Percentiles rank a stretch among this genome's conserved stretches.
Evolutionary conservation across 2,797 vertebrate species (phyloP).

Genomic region (Fistularia commersonii): DNA sequence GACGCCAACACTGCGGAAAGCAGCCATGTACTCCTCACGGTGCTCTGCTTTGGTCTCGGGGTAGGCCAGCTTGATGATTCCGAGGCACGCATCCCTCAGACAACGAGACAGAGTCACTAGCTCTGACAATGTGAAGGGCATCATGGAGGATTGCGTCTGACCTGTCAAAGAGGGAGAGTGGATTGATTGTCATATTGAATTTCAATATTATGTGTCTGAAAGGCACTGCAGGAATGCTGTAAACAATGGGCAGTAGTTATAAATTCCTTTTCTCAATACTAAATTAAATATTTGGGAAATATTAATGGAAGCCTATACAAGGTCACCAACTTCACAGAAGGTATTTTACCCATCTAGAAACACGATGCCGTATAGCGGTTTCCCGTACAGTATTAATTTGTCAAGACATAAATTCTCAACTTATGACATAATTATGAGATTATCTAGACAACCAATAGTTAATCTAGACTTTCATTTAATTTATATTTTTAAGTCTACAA

Average conservation of each 20-base stretch:
- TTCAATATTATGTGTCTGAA: slow-evolving; percentile 25
- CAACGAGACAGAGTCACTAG: slow-evolving; percentile 90
- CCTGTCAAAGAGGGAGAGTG: slow-evolving; percentile 46
- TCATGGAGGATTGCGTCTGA: slow-evolving; percentile 89
- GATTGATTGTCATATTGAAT: slow-evolving; percentile 41
- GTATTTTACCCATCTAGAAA: neutral
- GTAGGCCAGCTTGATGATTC: slow-evolving; percentile 96
- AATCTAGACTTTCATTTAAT: neutral
- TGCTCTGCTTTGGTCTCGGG: slow-evolving; percentile 95
- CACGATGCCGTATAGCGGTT: too few relatives aligned
- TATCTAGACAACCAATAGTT: too few relatives aligned
- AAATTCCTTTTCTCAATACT: neutral
- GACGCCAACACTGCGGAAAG: slow-evolving; percentile 90
- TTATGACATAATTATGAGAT: too few relatives aligned
- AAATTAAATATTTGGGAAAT: neutral
- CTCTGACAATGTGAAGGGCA: slow-evolving; percentile 93
- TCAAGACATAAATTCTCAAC: too few relatives aligned
- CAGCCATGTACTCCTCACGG: slow-evolving; percentile 89
- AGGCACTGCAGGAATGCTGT: slow-evolving; percentile 5
- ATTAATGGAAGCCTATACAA: neutral
- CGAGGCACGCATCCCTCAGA: slow-evolving; percentile 92
- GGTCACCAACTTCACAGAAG: neutral
- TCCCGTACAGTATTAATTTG: too few relatives aligned
- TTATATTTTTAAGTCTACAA: slow-evolving; percentile 14
- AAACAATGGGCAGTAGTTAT: slow-evolving; percentile 11